Evolutionary conservation across 2,888 invertebrate genomes (phyloP).

Genomic region (Osedax fenrisi): DNA sequence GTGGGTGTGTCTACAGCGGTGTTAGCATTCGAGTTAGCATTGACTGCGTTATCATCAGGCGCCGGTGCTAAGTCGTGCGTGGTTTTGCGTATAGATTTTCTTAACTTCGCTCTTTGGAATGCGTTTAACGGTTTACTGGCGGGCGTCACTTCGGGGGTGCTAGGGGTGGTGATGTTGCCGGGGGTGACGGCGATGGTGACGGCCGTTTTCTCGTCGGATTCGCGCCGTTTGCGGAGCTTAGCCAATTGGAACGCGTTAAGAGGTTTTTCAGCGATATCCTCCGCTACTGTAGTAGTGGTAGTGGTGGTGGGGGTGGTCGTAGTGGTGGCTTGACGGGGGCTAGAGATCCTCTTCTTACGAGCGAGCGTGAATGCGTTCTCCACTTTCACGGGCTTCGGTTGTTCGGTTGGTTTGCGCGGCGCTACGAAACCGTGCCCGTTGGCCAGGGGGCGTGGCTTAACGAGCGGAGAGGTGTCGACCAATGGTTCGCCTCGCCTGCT

Average conservation of each 20-base stretch:
- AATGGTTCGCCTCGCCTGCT: neutral
- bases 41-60: no score
- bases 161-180: neutral
- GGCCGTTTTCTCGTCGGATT: neutral
- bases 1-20: no score
- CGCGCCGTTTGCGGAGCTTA: neutral
- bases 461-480: neutral
- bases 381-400: neutral
- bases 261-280: neutral
- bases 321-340: neutral
- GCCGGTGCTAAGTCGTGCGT: no score
- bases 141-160: neutral
- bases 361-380: neutral
- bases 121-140: neutral
- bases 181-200: neutral
- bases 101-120: neutral
- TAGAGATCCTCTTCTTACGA: neutral
- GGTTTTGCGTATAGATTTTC: neutral
- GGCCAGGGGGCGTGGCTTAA: neutral
- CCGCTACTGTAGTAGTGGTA: neutral
- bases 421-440: neutral
- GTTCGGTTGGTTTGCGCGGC: neutral
- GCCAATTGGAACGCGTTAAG: neutral
- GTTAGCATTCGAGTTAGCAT: no score
- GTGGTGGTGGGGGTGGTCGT: neutral